phyloP scores from a whole-genome alignment of 64 coral and sea anemone genomes.

The Pocillopora damicornis region DNA sequence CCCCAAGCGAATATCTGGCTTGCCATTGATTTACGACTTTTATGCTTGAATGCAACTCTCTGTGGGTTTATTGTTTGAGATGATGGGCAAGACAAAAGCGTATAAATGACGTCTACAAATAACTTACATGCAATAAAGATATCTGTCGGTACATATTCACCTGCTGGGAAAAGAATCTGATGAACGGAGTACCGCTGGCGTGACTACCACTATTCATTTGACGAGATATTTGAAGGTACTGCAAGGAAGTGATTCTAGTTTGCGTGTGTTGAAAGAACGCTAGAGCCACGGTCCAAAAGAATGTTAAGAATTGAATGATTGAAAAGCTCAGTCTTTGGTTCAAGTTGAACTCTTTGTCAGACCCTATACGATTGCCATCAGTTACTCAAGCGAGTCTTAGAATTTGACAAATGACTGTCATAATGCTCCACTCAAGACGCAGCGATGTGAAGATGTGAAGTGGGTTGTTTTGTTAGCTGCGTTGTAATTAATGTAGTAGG shows the following conservation, averaged over 20 bases:
- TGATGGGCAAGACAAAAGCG: neutral
- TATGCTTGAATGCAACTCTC: neutral
- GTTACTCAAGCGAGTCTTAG: neutral
- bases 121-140: neutral
- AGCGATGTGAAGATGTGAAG: neutral
- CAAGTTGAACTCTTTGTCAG: neutral
- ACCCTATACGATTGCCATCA: neutral
- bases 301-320: neutral
- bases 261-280: too few species aligned
- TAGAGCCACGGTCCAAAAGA: too few species aligned
- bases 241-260: too few species aligned
- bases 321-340: neutral
- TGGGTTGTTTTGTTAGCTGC: neutral
- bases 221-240: too few species aligned
- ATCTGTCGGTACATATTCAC: too few species aligned
- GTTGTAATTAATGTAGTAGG: neutral
- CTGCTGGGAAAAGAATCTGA: too few species aligned
- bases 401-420: constrained; percentile 34
- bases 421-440: neutral
- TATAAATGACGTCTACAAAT: neutral
- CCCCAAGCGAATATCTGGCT: neutral
- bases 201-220: too few species aligned
- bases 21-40: neutral
- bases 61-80: neutral
- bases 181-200: too few species aligned